Evolutionary conservation across 2,888 invertebrate species (phyloP).

Genomic region (Agrenia bidenticulata): DNA sequence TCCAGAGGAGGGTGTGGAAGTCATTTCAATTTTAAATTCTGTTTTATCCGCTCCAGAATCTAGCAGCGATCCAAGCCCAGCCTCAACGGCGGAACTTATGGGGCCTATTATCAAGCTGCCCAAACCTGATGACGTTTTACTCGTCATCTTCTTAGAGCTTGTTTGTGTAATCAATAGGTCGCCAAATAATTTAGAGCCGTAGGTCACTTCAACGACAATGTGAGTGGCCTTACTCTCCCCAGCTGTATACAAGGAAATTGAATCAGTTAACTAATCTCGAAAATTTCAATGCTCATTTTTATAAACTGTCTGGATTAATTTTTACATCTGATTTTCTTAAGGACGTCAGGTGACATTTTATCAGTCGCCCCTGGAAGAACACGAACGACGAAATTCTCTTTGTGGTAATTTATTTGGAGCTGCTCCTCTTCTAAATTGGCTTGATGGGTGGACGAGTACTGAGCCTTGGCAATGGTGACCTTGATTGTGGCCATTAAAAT

Average conservation of each 20-base stretch:
- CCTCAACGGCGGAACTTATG: neutral
- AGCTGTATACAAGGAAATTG: too few relatives aligned
- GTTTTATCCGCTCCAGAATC: neutral
- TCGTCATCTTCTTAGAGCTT: neutral
- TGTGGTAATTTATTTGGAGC: neutral
- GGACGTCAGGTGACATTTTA: too few relatives aligned
- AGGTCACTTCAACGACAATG: slow-evolving; percentile 8
- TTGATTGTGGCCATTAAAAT: neutral
- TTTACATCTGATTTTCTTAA: too few relatives aligned
- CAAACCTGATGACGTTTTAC: neutral
- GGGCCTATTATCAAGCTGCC: neutral
- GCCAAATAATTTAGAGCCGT: neutral
- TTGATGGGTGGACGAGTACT: slow-evolving; percentile 1
- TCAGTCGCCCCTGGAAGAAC: neutral
- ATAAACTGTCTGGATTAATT: too few relatives aligned
- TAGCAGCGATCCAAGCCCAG: neutral
- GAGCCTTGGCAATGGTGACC: neutral
- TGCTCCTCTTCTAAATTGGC: slow-evolving; percentile 6
- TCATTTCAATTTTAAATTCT: neutral
- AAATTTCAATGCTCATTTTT: too few relatives aligned
- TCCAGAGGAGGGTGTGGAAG: neutral
- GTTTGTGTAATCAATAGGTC: neutral
- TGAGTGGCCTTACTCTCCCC: slow-evolving; percentile 2
- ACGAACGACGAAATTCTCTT: neutral
- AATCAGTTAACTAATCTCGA: too few relatives aligned